Percentiles rank a stretch among this genome's conserved stretches.
Conservation (phyloP, 1,140 invertebrate genomes). For the Bombus superbus region DNA sequence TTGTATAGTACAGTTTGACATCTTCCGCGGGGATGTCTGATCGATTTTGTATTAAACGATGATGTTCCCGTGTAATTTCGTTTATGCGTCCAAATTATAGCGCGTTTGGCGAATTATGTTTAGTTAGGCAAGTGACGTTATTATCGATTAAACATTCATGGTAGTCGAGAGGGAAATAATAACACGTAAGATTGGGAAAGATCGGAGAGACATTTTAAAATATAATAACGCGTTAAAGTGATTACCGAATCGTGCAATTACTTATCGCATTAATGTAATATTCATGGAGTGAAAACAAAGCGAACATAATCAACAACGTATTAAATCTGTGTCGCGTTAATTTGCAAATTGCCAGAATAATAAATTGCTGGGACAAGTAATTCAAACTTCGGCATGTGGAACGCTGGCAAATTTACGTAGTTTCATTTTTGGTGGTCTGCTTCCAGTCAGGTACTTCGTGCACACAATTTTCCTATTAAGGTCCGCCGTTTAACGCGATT, state of each 20-base stretch:
- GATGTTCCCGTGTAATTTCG: background rate
- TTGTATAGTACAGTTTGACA: background rate
- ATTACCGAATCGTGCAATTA: background rate
- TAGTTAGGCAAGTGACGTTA: background rate
- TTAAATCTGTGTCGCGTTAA: constrained; percentile 8
- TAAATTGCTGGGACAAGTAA: constrained; percentile 7
- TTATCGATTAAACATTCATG: background rate
- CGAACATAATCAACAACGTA: background rate
- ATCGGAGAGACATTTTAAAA: background rate
- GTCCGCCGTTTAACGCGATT: background rate
- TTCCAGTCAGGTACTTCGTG: background rate
- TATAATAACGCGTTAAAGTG: background rate
- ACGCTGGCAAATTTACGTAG: background rate
- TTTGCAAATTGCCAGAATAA: constrained; percentile 12
- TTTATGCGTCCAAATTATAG: background rate
- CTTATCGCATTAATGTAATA: background rate
- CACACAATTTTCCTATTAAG: constrained; percentile 13
- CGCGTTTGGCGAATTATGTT: background rate
- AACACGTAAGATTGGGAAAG: background rate
- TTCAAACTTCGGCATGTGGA: background rate
- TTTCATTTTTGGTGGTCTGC: background rate
- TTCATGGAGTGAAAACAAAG: background rate
- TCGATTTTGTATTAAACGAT: constrained; percentile 18
- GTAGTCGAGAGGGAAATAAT: background rate
- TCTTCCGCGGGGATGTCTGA: background rate